phyloP scores from a whole-genome alignment of 2,888 invertebrate genomes.

The Gisinianus flammeolus region DNA sequence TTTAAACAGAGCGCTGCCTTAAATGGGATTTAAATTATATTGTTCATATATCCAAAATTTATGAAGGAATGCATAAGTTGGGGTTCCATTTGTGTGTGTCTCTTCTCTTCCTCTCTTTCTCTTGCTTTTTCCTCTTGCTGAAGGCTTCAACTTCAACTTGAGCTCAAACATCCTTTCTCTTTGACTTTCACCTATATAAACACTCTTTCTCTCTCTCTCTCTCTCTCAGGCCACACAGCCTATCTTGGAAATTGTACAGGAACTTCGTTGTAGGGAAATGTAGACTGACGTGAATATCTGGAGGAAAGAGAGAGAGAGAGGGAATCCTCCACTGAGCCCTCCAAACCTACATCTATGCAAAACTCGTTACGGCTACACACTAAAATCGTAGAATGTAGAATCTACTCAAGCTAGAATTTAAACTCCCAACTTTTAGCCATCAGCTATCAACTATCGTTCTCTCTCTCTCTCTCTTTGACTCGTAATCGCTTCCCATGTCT shows the following conservation, averaged over 20 bases:
- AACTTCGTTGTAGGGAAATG: no score
- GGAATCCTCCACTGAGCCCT: no score
- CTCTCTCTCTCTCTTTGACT: background rate
- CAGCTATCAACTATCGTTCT: background rate
- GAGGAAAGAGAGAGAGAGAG: background rate
- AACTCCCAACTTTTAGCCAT: background rate
- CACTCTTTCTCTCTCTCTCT: no score
- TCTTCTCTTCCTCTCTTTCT: background rate
- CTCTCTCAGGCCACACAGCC: background rate
- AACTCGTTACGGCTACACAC: background rate
- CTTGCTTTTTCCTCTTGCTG: background rate
- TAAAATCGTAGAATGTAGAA: background rate
- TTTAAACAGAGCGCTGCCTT: conserved; percentile 5
- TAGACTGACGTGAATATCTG: no score
- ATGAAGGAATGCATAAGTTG: background rate
- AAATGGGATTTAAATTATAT: conserved; percentile 40
- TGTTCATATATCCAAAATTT: conserved; percentile 35
- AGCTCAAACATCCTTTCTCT: background rate
- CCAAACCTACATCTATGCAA: background rate
- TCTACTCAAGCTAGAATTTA: background rate
- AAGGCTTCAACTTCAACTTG: background rate
- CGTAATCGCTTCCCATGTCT: background rate
- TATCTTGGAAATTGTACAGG: no score
- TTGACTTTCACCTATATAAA: background rate
- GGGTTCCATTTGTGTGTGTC: no score